Evolutionary conservation across 1,140 invertebrate genomes (phyloP).

Genomic region (Cydia splendana): DNA sequence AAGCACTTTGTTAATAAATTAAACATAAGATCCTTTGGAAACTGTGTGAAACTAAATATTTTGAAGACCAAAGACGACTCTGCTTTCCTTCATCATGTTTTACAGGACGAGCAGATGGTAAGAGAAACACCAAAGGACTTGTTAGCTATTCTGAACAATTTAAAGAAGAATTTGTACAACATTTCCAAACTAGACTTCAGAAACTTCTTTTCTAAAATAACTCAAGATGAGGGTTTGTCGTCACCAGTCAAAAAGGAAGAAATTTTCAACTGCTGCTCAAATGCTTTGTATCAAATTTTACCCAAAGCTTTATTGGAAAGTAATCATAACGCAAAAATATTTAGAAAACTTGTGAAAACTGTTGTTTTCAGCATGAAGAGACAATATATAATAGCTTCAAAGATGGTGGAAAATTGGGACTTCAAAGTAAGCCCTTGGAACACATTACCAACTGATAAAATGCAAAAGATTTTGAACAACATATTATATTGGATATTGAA

Average conservation of each 20-base stretch:
- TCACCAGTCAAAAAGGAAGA: constrained; percentile 50
- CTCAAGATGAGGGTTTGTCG: constrained; percentile 33
- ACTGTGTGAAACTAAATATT: constrained; percentile 58
- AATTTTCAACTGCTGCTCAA: constrained; percentile 50
- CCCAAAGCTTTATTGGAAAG: constrained; percentile 62
- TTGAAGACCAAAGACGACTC: constrained; percentile 50
- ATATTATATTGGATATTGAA: constrained; percentile 63
- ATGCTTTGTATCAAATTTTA: constrained; percentile 54
- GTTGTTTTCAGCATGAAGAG: constrained; percentile 68
- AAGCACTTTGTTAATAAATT: constrained; percentile 68
- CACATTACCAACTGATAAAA: constrained; percentile 34
- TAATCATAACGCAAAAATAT: constrained; percentile 65
- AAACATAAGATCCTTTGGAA: constrained; percentile 63
- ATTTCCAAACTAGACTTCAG: constrained; percentile 59
- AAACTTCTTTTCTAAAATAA: constrained; percentile 49
- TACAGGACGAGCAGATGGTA: constrained; percentile 49
- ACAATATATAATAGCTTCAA: constrained; percentile 57
- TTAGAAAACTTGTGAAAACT: constrained; percentile 57
- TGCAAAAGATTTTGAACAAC: constrained; percentile 48
- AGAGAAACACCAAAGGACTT: constrained; percentile 48
- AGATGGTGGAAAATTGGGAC: constrained; percentile 64
- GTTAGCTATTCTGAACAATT: constrained; percentile 41
- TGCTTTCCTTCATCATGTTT: constrained; percentile 48
- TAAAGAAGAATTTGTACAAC: constrained; percentile 55
- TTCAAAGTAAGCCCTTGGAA: constrained; percentile 54